Percentiles rank a stretch among this genome's conserved stretches.
Conservation (phyloP, 2,113 vertebrate species). For the Peromyscus polionotus region DNA sequence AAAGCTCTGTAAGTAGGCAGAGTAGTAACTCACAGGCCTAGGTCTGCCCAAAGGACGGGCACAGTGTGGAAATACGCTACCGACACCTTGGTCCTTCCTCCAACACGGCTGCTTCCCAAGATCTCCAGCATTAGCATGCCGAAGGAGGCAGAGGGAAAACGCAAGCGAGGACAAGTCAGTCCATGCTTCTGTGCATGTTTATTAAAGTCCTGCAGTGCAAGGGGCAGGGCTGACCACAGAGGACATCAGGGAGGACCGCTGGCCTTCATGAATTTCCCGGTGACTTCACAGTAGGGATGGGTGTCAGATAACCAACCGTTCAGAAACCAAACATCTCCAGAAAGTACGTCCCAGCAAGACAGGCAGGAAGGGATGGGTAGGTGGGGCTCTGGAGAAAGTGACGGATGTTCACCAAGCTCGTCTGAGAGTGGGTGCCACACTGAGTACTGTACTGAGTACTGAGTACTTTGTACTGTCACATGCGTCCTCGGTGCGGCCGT, state of each 20-base stretch:
- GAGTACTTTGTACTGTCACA: background rate
- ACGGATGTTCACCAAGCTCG: background rate
- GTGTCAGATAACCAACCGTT: background rate
- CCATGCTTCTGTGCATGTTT: accelerated
- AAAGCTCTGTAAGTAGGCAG: too few relatives aligned
- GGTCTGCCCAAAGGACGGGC: too few relatives aligned
- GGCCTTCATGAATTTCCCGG: background rate
- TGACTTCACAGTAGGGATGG: background rate
- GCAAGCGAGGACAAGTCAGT: background rate
- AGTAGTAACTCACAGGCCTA: background rate
- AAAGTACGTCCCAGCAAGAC: background rate
- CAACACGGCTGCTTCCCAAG: background rate
- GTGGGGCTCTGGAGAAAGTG: background rate
- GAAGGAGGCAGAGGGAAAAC: background rate
- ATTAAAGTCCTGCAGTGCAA: background rate
- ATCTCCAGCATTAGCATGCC: background rate
- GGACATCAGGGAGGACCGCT: background rate
- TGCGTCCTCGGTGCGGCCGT: too few relatives aligned
- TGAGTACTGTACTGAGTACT: too few relatives aligned
- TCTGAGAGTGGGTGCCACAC: accelerated
- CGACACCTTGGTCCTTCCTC: background rate
- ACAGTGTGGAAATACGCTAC: background rate
- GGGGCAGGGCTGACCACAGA: background rate
- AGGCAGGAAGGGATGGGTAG: background rate
- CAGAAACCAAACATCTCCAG: background rate